phyloP scores from a whole-genome alignment of 2,113 vertebrate species.

The Vanacampus margaritifer region DNA sequence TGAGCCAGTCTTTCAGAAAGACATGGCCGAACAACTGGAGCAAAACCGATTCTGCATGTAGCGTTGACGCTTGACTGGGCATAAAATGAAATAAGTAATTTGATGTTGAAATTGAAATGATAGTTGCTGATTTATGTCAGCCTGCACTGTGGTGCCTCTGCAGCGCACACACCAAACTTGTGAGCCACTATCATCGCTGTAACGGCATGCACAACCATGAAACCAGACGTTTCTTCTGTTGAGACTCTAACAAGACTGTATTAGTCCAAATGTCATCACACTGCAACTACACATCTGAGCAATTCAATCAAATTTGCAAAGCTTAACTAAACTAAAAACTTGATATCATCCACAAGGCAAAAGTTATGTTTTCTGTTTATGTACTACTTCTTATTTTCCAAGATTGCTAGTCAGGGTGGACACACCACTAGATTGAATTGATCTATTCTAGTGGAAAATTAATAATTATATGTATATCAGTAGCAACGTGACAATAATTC shows the following conservation, averaged over 20 bases:
- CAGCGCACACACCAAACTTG: constrained; percentile 42
- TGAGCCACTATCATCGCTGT: neutral
- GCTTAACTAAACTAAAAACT: too few relatives aligned
- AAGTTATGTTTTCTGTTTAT: too few relatives aligned
- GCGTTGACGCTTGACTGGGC: constrained; percentile 95
- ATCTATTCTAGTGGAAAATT: neutral
- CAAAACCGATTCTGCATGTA: constrained; percentile 91
- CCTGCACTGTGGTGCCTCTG: constrained; percentile 45
- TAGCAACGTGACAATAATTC: too few relatives aligned
- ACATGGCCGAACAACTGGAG: constrained; percentile 89
- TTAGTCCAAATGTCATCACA: neutral
- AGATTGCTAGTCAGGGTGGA: neutral
- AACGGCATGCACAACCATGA: neutral
- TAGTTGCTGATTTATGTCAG: constrained; percentile 81
- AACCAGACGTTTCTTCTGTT: neutral
- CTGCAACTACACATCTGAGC: neutral
- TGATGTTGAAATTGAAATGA: constrained; percentile 98
- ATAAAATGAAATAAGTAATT: constrained; percentile 99
- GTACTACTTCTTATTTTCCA: neutral
- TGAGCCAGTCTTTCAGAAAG: constrained; percentile 85
- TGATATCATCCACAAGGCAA: too few relatives aligned
- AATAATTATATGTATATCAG: too few relatives aligned
- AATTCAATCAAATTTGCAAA: neutral
- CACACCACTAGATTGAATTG: neutral
- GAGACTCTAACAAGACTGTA: neutral